These are phyloP conservation scores for Parnassius orleans DNA, from an alignment of 2,888 invertebrate species.

Conservation along the genomic window DNA sequence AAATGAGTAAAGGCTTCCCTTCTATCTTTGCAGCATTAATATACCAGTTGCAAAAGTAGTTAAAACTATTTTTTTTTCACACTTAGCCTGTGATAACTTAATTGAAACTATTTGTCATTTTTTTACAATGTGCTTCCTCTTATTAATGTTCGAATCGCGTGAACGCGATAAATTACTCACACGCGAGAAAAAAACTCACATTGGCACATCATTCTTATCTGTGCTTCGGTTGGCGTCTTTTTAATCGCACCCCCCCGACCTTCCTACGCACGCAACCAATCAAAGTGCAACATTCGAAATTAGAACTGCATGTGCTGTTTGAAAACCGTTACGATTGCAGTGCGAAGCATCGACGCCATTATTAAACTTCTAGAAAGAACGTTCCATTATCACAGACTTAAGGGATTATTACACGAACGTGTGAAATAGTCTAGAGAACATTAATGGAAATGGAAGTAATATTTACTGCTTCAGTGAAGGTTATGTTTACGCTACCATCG, in stretches of 20 bases:
- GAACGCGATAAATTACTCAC: conserved; percentile 26
- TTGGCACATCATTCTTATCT: conserved; percentile 45
- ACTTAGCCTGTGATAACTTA: too few relatives aligned
- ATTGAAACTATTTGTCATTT: conserved; percentile 4
- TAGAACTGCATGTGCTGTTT: conserved; percentile 59
- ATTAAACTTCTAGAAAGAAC: conserved; percentile 25
- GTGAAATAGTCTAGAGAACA: conserved; percentile 22
- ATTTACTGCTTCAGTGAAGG: conserved; percentile 9
- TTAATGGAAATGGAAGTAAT: neutral
- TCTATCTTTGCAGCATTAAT: too few relatives aligned
- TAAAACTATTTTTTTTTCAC: too few relatives aligned
- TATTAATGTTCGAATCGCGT: conserved; percentile 27
- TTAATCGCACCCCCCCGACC: conserved; percentile 45
- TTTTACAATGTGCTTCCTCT: conserved; percentile 19
- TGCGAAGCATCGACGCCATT: conserved; percentile 44
- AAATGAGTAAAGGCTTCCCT: too few relatives aligned
- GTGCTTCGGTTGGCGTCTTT: conserved; percentile 49
- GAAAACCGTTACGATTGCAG: conserved; percentile 47
- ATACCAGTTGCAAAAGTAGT: too few relatives aligned
- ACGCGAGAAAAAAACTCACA: conserved; percentile 35
- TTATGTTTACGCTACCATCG: conserved; percentile 17
- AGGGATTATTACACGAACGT: neutral
- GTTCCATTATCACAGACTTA: neutral
- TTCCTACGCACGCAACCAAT: conserved; percentile 51
- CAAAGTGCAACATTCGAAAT: conserved; percentile 64